These are phyloP conservation scores for Toxonevra muliebris DNA, from an alignment of 2,888 invertebrate species.

Conservation along the genomic window DNA sequence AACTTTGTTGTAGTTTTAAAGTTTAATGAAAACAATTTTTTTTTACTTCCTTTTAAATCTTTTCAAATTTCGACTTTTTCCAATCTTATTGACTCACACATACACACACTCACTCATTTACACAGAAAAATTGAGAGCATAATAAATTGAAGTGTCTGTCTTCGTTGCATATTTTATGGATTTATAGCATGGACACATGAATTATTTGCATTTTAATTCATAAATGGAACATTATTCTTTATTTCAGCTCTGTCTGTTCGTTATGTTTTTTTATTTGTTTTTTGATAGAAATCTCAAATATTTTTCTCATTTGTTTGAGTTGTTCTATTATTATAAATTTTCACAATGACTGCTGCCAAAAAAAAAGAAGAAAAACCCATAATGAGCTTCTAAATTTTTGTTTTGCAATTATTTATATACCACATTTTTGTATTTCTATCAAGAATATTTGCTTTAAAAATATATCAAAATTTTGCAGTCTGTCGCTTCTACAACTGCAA, in stretches of 20 bases:
- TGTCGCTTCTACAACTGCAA: too few species aligned
- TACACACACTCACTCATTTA: too few species aligned
- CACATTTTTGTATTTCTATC: too few species aligned
- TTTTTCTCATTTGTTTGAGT: constrained; percentile 6
- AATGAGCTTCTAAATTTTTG: too few species aligned
- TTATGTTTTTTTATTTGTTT: constrained; percentile 21
- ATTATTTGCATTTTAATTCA: constrained; percentile 51
- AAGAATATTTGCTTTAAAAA: too few species aligned
- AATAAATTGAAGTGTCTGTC: constrained; percentile 40
- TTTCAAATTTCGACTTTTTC: constrained; percentile 8
- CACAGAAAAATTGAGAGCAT: constrained; percentile 9
- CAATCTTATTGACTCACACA: background rate
- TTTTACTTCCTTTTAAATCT: constrained; percentile 9
- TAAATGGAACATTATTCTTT: constrained; percentile 42
- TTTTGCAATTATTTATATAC: too few species aligned
- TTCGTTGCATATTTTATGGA: constrained; percentile 29
- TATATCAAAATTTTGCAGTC: too few species aligned
- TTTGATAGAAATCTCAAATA: background rate
- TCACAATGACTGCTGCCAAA: background rate
- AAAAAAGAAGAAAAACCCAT: background rate
- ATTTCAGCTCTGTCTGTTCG: constrained; percentile 24
- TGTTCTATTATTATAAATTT: background rate
- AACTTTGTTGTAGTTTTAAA: constrained; percentile 3
- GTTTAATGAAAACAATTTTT: background rate
- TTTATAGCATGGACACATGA: constrained; percentile 43